Conservation (phyloP, 2,888 invertebrate genomes). For the Amaurobius ferox region DNA sequence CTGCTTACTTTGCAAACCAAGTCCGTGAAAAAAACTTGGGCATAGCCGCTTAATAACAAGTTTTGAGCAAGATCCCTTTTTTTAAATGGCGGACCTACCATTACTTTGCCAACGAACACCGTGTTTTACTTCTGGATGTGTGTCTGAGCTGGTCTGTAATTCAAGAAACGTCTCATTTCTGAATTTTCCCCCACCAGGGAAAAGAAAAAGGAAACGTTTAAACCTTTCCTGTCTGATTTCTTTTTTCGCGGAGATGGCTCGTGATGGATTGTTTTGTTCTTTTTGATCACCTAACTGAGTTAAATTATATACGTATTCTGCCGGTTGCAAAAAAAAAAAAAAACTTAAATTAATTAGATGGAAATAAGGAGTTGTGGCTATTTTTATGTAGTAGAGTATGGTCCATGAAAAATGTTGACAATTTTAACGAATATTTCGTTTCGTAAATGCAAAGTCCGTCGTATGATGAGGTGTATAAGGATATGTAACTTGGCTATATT, state of each 20-base stretch:
- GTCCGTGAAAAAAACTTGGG: neutral
- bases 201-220: neutral
- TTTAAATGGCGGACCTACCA: neutral
- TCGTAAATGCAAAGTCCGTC: no score
- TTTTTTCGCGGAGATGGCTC: neutral
- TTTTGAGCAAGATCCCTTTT: neutral
- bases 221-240: constrained; percentile 3
- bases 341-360: no score
- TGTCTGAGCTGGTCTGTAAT: neutral
- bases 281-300: no score
- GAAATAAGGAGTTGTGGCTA: no score
- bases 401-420: no score
- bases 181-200: neutral
- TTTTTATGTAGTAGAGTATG: no score
- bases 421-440: no score
- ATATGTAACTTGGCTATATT: no score
- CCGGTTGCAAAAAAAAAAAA: no score
- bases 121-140: neutral
- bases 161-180: neutral
- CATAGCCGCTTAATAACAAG: neutral
- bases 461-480: no score
- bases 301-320: no score
- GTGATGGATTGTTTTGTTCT: no score
- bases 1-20: neutral
- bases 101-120: neutral